These are phyloP conservation scores for Harpagifer antarcticus DNA, from an alignment of 2,797 vertebrate genomes.

Conservation along the genomic window DNA sequence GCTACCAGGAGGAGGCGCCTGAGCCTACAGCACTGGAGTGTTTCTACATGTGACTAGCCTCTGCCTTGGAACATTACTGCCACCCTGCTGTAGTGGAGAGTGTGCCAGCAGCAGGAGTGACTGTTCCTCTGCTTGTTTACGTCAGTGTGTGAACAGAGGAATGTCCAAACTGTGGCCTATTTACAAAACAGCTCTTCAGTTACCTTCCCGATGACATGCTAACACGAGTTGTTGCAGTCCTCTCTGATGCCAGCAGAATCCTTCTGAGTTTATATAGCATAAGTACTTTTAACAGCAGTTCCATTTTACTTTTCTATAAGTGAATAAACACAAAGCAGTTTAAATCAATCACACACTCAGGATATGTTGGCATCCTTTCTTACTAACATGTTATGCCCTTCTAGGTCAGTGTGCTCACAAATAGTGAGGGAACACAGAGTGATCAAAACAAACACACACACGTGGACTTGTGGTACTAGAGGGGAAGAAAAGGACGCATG, in stretches of 20 bases:
- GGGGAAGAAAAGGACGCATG: constrained; percentile 42
- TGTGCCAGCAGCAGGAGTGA: constrained; percentile 65
- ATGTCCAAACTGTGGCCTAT: constrained; percentile 71
- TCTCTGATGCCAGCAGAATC: constrained; percentile 8
- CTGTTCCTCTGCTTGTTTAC: constrained; percentile 63
- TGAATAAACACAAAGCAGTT: neutral
- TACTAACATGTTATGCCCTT: constrained; percentile 9
- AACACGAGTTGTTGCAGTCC: constrained; percentile 31
- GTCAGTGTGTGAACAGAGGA: constrained; percentile 68
- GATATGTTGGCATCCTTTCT: constrained; percentile 16
- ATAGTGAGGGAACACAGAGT: constrained; percentile 15
- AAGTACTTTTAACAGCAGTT: neutral
- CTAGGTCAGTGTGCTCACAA: constrained; percentile 31
- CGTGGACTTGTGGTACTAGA: constrained; percentile 42
- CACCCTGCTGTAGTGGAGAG: constrained; percentile 72
- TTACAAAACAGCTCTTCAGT: constrained; percentile 74
- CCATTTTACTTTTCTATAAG: neutral
- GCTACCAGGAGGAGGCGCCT: constrained; percentile 66
- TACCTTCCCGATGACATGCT: constrained; percentile 62
- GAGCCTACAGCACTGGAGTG: constrained; percentile 56
- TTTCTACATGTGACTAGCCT: constrained; percentile 69
- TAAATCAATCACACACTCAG: neutral
- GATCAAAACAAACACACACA: constrained; percentile 37
- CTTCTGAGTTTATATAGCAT: constrained; percentile 7
- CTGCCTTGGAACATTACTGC: constrained; percentile 77